Percentiles rank a stretch among this genome's conserved stretches.
Conservation (phyloP, 30 jellyfish, hydroid and myxozoan species). For the Phacellophora camtschatica region DNA sequence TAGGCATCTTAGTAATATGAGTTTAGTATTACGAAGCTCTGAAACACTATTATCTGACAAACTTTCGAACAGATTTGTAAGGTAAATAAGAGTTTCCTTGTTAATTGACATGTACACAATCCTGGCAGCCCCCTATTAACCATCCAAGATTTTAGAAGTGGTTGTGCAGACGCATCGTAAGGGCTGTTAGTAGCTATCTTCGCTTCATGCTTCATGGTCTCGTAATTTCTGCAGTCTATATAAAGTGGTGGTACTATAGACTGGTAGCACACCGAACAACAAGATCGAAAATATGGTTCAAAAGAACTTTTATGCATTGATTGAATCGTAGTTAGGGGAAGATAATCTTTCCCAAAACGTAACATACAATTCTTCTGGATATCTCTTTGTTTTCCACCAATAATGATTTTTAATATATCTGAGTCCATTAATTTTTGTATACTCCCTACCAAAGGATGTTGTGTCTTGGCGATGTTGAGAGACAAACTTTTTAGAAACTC, state of each 20-base stretch:
- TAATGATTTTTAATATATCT: background rate
- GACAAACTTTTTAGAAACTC: no score
- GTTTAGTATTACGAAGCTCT: conserved; percentile 29
- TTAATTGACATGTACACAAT: conserved; percentile 18
- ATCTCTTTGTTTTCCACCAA: background rate
- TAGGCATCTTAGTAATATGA: no score
- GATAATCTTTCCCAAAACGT: background rate
- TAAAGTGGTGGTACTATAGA: background rate
- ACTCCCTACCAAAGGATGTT: no score
- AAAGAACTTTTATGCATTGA: background rate
- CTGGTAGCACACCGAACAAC: background rate
- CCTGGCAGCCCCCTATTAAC: conserved; percentile 31
- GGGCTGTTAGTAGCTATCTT: conserved; percentile 13
- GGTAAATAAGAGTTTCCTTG: conserved; percentile 34
- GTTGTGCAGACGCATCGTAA: background rate
- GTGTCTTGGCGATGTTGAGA: no score
- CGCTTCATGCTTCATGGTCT: background rate
- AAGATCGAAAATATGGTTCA: conserved; percentile 2
- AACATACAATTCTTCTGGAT: conserved; percentile 4
- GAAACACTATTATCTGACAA: conserved; percentile 19
- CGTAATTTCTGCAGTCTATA: conserved; percentile 5
- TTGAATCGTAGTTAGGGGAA: conserved; percentile 5
- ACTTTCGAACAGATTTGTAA: conserved; percentile 40
- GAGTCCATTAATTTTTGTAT: no score
- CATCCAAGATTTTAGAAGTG: background rate